Percentiles rank a stretch among this genome's conserved stretches.
These are phyloP conservation scores for Heliconius erato DNA, from an alignment of 2,888 invertebrate species.

Conservation along the genomic window DNA sequence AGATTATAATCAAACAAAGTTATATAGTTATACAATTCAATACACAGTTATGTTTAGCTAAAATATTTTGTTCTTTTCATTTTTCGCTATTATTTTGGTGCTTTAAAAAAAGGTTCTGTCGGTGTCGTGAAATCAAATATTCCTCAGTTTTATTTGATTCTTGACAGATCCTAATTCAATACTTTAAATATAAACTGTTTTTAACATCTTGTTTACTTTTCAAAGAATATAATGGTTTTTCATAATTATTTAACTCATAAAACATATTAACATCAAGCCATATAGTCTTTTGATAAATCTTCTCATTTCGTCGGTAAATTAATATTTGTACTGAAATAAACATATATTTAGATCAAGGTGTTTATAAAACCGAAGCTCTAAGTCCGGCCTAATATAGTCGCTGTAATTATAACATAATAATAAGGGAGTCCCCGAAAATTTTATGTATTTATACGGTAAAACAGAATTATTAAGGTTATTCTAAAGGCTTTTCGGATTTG, in stretches of 20 bases:
- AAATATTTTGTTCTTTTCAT: too few species aligned
- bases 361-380: not conserved
- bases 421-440: not conserved
- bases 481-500: not conserved
- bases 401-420: not conserved
- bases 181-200: not conserved
- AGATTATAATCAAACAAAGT: not conserved
- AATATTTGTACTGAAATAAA: too few species aligned
- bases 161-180: too few species aligned
- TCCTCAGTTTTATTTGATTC: too few species aligned
- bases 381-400: not conserved
- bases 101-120: too few species aligned
- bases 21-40: not conserved
- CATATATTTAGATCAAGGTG: not conserved
- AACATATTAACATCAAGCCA: too few species aligned
- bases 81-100: too few species aligned
- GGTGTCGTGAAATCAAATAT: too few species aligned
- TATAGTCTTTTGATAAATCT: too few species aligned
- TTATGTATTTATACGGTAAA: not conserved
- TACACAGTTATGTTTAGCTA: too few species aligned
- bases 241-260: too few species aligned
- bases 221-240: not conserved
- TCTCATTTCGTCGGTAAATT: too few species aligned
- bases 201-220: not conserved
- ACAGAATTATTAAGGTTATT: slow-evolving; percentile 11